Evolutionary conservation across 2,113 vertebrate species (phyloP).

Genomic region (Chitala chitala): DNA sequence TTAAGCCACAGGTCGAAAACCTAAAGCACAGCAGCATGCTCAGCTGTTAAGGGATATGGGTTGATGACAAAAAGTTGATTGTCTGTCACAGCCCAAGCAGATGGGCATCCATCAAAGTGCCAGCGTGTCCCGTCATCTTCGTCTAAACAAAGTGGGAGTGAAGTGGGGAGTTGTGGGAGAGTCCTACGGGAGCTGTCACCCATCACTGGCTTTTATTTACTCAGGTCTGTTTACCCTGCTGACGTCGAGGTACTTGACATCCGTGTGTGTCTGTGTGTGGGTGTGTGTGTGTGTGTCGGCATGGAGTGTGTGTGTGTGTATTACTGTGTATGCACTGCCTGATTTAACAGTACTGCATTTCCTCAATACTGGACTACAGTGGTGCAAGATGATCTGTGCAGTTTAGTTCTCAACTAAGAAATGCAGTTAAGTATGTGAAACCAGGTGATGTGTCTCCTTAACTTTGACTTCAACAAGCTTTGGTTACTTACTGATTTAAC

Average conservation of each 20-base stretch:
- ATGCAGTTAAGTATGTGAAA: no score
- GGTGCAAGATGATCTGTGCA: neutral
- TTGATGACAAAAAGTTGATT: neutral
- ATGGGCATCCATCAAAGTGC: neutral
- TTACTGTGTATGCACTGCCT: neutral
- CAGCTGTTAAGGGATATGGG: neutral
- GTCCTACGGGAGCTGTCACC: neutral
- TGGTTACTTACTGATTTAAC: no score
- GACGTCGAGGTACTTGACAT: no score
- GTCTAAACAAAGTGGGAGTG: neutral
- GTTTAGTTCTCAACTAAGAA: neutral
- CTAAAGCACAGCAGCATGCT: neutral
- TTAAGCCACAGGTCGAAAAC: neutral
- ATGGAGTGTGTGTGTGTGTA: neutral
- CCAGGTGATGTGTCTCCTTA: no score
- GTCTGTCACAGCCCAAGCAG: neutral
- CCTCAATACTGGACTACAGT: neutral
- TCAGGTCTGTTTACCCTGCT: neutral
- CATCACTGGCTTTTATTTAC: neutral
- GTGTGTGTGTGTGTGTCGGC: no score
- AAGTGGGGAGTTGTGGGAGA: neutral
- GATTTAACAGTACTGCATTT: neutral
- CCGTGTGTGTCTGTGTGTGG: no score
- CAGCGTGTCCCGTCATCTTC: neutral
- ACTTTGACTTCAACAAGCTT: no score